These are phyloP conservation scores for Zaprionus vittiger DNA, from an alignment of 1,140 invertebrate species.

Conservation along the genomic window DNA sequence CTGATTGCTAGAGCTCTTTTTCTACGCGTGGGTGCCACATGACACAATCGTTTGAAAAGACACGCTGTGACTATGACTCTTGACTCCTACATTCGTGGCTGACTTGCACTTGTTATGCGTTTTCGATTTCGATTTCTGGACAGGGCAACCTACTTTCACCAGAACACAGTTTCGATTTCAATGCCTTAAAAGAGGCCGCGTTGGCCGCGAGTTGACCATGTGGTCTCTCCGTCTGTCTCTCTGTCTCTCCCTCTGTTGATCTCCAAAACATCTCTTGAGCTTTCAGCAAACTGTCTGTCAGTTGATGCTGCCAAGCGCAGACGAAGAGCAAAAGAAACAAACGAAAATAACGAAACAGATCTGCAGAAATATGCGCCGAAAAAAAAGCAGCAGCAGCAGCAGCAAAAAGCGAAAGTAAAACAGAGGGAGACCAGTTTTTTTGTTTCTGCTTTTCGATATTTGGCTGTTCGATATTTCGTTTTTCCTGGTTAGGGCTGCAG, in stretches of 20 bases:
- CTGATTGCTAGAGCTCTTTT: constrained; percentile 33
- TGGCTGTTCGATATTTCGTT: constrained; percentile 15
- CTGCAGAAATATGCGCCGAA: constrained; percentile 54
- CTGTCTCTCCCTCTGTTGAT: not conserved
- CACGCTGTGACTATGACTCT: constrained; percentile 1
- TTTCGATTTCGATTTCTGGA: constrained; percentile 58
- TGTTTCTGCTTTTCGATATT: constrained; percentile 35
- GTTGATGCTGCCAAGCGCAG: constrained; percentile 27
- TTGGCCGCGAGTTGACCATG: not conserved
- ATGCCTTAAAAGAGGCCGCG: constrained; percentile 49
- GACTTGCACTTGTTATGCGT: constrained; percentile 75
- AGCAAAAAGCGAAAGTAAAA: too few species aligned
- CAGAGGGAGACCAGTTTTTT: constrained; percentile 70
- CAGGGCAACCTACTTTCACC: constrained; percentile 73
- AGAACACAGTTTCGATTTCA: constrained; percentile 79
- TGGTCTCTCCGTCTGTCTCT: not conserved
- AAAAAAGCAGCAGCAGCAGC: constrained; percentile 22
- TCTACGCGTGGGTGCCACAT: constrained; percentile 54
- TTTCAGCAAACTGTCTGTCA: constrained; percentile 34
- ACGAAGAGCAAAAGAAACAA: constrained; percentile 19
- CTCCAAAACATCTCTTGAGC: constrained; percentile 22
- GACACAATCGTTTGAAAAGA: constrained; percentile 61
- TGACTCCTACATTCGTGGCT: constrained; percentile 21
- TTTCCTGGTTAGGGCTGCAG: constrained; percentile 64
- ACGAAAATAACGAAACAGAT: constrained; percentile 29